Percentiles rank a stretch among this genome's conserved stretches.
These are phyloP conservation scores for Astatoreochromis straeleni DNA, from an alignment of 2,113 vertebrate species.

Conservation along the genomic window DNA sequence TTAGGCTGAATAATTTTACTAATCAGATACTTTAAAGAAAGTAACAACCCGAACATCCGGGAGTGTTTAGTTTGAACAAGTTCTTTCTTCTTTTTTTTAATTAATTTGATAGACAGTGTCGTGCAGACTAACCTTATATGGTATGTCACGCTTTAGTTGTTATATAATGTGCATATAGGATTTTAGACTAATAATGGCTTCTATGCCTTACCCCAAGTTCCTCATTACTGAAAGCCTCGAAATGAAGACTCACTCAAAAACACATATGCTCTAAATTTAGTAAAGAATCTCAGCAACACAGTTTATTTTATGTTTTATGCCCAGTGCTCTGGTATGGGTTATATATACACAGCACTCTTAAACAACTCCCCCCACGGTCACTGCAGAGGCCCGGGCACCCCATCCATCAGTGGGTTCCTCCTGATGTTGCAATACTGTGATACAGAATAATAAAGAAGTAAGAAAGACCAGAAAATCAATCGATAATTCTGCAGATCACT, in stretches of 20 bases:
- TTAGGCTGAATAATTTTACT: not conserved
- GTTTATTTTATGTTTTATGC: not conserved
- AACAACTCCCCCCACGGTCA: conserved; percentile 30
- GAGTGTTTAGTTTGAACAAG: conserved; percentile 19
- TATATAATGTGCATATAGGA: not conserved
- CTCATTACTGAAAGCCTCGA: not conserved
- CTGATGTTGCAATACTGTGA: conserved; percentile 78
- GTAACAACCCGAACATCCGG: not conserved
- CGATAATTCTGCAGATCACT: conserved; percentile 80
- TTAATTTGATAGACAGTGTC: not conserved
- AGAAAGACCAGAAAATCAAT: conserved; percentile 78
- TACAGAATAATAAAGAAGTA: conserved; percentile 79
- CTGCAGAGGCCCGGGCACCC: conserved; percentile 51
- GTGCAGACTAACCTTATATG: conserved; percentile 33
- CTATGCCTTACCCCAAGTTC: not conserved
- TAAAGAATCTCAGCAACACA: not conserved
- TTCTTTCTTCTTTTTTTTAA: not conserved
- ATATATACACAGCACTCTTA: conserved; percentile 14
- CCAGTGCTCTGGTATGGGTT: not conserved
- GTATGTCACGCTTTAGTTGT: not conserved
- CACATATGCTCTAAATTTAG: not conserved
- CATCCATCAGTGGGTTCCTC: conserved; percentile 72
- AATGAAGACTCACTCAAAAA: not conserved
- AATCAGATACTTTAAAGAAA: not conserved
- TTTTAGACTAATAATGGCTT: conserved; percentile 24